These are phyloP conservation scores for Anguilla marmorata DNA, from an alignment of 2,797 vertebrate genomes.

Conservation along the genomic window DNA sequence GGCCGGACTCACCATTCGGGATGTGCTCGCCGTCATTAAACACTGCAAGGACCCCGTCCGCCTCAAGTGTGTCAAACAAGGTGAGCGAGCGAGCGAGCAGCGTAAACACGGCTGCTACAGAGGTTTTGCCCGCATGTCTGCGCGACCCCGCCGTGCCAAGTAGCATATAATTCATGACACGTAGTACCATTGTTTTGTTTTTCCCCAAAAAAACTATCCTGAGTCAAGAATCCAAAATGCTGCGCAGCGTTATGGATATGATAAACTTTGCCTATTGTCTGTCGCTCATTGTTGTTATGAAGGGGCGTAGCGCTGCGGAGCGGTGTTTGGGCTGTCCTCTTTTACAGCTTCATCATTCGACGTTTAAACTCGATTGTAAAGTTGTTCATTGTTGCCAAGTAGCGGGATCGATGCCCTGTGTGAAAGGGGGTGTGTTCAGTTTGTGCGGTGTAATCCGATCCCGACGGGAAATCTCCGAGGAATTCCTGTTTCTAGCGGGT, in stretches of 20 bases:
- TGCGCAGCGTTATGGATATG: background rate
- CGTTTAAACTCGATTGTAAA: background rate
- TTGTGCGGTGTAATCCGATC: constrained; percentile 43
- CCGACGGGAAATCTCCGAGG: constrained; percentile 3
- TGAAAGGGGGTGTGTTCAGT: constrained; percentile 64
- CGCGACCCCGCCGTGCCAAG: background rate
- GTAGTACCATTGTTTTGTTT: constrained; percentile 39
- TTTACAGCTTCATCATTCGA: background rate
- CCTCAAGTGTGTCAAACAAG: constrained; percentile 95
- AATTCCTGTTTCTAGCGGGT: constrained; percentile 8
- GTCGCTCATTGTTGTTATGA: background rate
- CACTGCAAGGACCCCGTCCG: constrained; percentile 95
- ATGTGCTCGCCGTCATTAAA: constrained; percentile 92
- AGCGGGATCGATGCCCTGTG: constrained; percentile 38
- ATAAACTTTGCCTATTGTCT: constrained; percentile 30
- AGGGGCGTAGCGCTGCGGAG: constrained; percentile 28
- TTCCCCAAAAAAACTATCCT: constrained; percentile 27
- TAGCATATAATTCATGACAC: constrained; percentile 26
- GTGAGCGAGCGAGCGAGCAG: constrained; percentile 65
- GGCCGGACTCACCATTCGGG: constrained; percentile 93
- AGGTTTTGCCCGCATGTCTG: background rate
- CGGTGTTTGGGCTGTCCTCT: background rate
- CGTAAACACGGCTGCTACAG: constrained; percentile 7
- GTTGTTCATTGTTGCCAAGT: constrained; percentile 44
- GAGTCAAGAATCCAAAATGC: constrained; percentile 9